Evolutionary conservation across 2,113 vertebrate species (phyloP).

Genomic region (Campylomormyrus numenius): DNA sequence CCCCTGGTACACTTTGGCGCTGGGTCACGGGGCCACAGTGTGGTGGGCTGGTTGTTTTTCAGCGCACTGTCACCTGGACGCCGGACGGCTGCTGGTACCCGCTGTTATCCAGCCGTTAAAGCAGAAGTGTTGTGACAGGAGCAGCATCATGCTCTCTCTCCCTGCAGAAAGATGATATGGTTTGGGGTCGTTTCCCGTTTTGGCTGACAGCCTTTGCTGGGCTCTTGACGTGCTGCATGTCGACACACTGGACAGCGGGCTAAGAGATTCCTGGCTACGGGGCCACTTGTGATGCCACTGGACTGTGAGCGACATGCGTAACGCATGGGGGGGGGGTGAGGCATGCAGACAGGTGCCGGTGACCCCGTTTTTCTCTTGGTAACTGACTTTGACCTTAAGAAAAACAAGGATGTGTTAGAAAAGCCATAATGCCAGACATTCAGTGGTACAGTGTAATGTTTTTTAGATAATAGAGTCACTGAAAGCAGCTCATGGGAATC

Average conservation of each 20-base stretch:
- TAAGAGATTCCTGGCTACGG: not conserved
- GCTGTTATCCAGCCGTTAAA: not conserved
- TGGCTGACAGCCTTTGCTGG: not conserved
- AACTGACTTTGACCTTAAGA: not conserved
- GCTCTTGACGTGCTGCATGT: not conserved
- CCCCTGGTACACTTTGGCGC: not conserved
- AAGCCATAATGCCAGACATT: not conserved
- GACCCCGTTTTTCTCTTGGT: constrained; percentile 8
- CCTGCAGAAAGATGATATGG: not conserved
- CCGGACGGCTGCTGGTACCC: not conserved
- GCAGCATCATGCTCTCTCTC: not conserved
- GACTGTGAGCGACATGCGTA: not conserved
- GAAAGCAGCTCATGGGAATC: constrained; percentile 63
- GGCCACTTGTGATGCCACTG: not conserved
- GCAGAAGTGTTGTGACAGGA: not conserved
- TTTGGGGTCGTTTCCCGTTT: not conserved
- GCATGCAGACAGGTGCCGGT: not conserved
- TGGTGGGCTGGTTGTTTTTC: not conserved
- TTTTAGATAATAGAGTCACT: constrained; percentile 37
- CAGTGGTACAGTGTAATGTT: not conserved
- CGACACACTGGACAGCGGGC: not conserved
- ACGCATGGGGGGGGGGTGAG: constrained; percentile 16
- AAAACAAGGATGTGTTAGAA: not conserved
- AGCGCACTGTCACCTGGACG: not conserved
- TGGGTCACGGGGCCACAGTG: not conserved